Percentiles rank a stretch among this genome's conserved stretches.
phyloP scores from a whole-genome alignment of 2,888 invertebrate genomes.

The Oeneis ivallda region DNA sequence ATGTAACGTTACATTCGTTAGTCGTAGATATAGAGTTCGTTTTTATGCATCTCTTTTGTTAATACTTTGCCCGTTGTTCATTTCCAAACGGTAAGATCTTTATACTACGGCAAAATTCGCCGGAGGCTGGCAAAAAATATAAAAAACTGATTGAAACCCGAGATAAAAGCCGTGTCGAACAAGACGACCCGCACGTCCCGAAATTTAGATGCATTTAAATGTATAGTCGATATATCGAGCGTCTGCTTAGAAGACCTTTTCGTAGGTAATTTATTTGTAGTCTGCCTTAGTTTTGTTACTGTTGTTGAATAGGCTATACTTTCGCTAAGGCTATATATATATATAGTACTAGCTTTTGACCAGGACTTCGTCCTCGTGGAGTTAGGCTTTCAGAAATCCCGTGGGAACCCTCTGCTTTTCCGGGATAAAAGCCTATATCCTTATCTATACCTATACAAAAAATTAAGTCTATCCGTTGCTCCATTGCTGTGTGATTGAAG shows the following conservation, averaged over 20 bases:
- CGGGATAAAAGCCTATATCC: too few relatives aligned
- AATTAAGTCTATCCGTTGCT: too few relatives aligned
- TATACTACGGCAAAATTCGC: conserved; percentile 29
- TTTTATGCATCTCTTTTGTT: too few relatives aligned
- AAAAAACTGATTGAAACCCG: conserved; percentile 38
- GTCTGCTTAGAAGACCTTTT: conserved; percentile 9
- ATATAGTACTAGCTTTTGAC: too few relatives aligned
- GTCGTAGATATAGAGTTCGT: too few relatives aligned
- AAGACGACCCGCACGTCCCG: conserved; percentile 30
- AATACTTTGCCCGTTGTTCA: background rate
- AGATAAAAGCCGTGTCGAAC: conserved; percentile 37
- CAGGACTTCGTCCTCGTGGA: too few relatives aligned
- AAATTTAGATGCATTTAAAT: conserved; percentile 29
- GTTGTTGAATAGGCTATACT: background rate
- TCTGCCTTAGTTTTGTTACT: background rate
- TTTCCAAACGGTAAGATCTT: background rate
- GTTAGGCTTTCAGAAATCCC: too few relatives aligned
- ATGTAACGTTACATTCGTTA: too few relatives aligned
- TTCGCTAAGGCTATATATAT: too few relatives aligned
- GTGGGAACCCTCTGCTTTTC: too few relatives aligned
- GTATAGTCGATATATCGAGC: conserved; percentile 21
- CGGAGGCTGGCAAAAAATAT: conserved; percentile 35
- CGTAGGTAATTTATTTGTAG: conserved; percentile 13
- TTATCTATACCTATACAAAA: too few relatives aligned
- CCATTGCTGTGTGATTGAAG: too few relatives aligned